Evolutionary conservation across 2,113 vertebrate species (phyloP).

Genomic region (Limnothrissa miodon): DNA sequence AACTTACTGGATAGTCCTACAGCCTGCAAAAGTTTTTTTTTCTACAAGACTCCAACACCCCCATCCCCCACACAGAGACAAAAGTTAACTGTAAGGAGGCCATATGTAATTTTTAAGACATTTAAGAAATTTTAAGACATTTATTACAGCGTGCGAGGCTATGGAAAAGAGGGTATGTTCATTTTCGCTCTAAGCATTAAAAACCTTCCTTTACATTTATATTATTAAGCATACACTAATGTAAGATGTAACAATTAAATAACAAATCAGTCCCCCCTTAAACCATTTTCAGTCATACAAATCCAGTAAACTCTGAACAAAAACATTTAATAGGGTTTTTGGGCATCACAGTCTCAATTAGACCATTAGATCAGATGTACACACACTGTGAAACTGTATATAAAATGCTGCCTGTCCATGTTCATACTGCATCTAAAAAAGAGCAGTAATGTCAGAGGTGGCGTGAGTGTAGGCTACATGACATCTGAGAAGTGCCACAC

Average conservation of each 20-base stretch:
- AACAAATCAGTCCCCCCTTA: neutral
- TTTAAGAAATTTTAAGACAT: no score
- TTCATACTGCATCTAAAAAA: neutral
- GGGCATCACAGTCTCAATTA: neutral
- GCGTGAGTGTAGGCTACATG: neutral
- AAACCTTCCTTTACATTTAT: neutral
- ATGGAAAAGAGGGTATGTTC: neutral
- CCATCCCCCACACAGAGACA: no score
- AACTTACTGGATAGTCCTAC: neutral
- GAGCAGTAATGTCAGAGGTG: neutral
- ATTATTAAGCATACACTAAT: neutral
- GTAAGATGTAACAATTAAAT: neutral
- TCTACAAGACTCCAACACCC: no score
- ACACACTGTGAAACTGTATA: neutral
- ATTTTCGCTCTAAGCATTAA: neutral
- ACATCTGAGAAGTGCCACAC: neutral
- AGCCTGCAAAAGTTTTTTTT: neutral
- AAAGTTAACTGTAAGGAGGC: no score
- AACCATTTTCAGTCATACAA: slow-evolving; percentile 5
- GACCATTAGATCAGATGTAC: neutral
- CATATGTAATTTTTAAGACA: neutral
- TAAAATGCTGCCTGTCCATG: neutral
- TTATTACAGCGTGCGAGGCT: neutral
- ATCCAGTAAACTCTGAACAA: neutral
- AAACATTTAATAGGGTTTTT: no score